Percentiles rank a stretch among this genome's conserved stretches.
Evolutionary conservation across 2,113 vertebrate species (phyloP).

Genomic region (Scolopax mira): DNA sequence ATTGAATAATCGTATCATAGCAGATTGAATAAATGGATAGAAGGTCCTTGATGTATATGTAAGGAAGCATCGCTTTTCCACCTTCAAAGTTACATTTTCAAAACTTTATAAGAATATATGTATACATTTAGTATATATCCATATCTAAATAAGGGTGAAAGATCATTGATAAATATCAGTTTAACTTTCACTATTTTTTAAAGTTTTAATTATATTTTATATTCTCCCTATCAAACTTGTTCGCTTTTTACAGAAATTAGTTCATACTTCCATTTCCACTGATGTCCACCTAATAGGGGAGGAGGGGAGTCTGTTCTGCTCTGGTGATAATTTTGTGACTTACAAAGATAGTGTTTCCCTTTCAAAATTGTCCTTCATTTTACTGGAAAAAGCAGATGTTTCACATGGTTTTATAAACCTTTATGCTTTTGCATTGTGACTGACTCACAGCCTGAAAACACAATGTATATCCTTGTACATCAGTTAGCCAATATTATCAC

Average conservation of each 20-base stretch:
- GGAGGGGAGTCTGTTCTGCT: not conserved
- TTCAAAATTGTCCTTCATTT: not conserved
- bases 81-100: not conserved
- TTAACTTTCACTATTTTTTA: not conserved
- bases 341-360: not conserved
- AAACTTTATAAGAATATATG: not conserved
- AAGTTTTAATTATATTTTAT: not conserved
- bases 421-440: not conserved
- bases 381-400: not conserved
- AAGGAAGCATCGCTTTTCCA: not conserved
- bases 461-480: not conserved
- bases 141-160: not conserved
- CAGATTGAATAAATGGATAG: not conserved
- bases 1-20: not conserved
- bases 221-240: not conserved
- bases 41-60: not conserved
- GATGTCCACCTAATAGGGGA: not conserved
- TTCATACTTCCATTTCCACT: not conserved
- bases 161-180: not conserved
- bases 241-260: not conserved
- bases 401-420: not conserved
- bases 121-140: not conserved
- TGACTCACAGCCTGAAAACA: not conserved
- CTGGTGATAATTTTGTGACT: not conserved
- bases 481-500: not conserved